These are phyloP conservation scores for Erannis defoliaria DNA, from an alignment of 2,888 invertebrate species.

Conservation along the genomic window DNA sequence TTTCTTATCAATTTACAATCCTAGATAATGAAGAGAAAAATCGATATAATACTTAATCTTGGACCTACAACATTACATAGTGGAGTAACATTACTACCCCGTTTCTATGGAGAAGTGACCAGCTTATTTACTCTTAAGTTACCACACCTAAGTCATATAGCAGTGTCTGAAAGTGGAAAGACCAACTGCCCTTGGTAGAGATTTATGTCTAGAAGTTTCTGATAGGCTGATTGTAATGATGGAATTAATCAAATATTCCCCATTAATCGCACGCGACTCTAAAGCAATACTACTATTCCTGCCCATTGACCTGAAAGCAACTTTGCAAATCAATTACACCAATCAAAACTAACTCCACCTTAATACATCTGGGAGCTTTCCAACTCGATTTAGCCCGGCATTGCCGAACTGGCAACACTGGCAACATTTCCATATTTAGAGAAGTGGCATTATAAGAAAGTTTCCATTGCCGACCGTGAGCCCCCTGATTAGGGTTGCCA, in stretches of 20 bases:
- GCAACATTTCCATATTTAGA: slow-evolving; percentile 36
- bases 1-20: too few species aligned
- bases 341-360: slow-evolving; percentile 35
- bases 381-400: slow-evolving; percentile 27
- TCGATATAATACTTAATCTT: too few species aligned
- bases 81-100: too few species aligned
- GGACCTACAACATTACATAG: too few species aligned
- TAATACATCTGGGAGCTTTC: slow-evolving; percentile 31
- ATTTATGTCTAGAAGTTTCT: too few species aligned
- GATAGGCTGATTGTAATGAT: too few species aligned
- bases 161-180: too few species aligned
- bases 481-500: slow-evolving; percentile 37
- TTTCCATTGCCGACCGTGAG: slow-evolving; percentile 37
- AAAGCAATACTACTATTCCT: slow-evolving; percentile 17
- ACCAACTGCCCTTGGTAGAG: too few species aligned
- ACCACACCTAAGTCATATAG: too few species aligned
- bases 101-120: too few species aligned
- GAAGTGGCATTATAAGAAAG: slow-evolving; percentile 41
- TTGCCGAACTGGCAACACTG: slow-evolving; percentile 26
- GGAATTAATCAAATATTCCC: background rate
- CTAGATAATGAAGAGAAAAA: too few species aligned
- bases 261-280: background rate
- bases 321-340: slow-evolving; percentile 35
- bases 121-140: too few species aligned
- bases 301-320: slow-evolving; percentile 25